Conservation (phyloP, 1,140 invertebrate genomes). For the Diorhabda sublineata region DNA sequence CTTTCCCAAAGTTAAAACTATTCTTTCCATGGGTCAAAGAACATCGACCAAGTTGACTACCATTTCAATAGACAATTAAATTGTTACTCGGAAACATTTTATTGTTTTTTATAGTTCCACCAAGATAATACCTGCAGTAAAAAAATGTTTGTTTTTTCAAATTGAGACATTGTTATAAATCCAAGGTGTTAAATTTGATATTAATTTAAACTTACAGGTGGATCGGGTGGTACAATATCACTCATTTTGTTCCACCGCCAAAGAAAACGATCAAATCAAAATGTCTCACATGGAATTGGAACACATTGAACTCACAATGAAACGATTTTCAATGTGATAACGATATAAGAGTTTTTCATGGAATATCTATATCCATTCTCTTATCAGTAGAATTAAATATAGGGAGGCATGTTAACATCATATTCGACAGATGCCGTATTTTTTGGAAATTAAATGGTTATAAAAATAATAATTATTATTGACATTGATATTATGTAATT, state of each 20-base stretch:
- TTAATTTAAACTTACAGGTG: background rate
- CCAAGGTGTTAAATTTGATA: background rate
- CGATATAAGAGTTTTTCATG: background rate
- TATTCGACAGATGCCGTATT: background rate
- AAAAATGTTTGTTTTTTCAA: background rate
- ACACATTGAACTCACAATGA: background rate
- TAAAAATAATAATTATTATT: too few relatives aligned
- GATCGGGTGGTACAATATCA: background rate
- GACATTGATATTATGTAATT: too few relatives aligned
- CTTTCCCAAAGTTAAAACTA: too few relatives aligned
- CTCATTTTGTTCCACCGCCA: background rate
- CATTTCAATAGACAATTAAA: too few relatives aligned
- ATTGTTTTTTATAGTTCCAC: background rate
- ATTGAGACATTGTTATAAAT: background rate
- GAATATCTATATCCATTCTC: background rate
- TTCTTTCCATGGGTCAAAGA: too few relatives aligned
- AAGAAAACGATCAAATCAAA: background rate
- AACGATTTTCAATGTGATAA: background rate
- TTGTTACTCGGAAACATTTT: too few relatives aligned
- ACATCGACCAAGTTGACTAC: too few relatives aligned
- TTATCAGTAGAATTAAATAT: background rate
- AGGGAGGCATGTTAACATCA: background rate
- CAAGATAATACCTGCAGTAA: background rate
- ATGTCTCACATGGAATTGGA: background rate
- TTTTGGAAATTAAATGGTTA: background rate